phyloP scores from a whole-genome alignment of 30 jellyfish, hydroid and myxozoan genomes.

The Clytia hemisphaerica region DNA sequence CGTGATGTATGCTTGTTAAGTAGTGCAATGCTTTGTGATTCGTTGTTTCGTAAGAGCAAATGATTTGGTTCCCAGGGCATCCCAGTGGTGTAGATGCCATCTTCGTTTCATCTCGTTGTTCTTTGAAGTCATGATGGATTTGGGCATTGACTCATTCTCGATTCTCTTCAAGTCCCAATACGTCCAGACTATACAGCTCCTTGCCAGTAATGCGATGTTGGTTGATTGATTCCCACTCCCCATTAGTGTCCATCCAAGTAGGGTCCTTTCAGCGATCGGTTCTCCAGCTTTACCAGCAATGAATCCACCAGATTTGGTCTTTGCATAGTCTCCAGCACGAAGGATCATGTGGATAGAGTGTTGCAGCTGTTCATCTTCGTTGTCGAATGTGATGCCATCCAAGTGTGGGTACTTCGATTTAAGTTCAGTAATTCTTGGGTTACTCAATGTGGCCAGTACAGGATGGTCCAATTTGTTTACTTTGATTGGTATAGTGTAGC shows the following conservation, averaged over 20 bases:
- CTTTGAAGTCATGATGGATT: constrained; percentile 52
- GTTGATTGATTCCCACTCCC: constrained; percentile 46
- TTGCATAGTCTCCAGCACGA: constrained; percentile 43
- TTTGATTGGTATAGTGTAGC: constrained; percentile 22
- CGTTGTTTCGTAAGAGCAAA: constrained; percentile 26
- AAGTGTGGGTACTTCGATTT: constrained; percentile 40
- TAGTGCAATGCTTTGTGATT: constrained; percentile 30
- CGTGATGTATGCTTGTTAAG: constrained; percentile 19
- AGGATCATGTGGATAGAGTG: constrained; percentile 36
- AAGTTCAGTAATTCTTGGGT: constrained; percentile 38
- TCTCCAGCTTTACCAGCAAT: constrained; percentile 21
- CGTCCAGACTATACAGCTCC: constrained; percentile 48
- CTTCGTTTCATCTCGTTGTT: constrained; percentile 34
- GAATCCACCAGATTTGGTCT: constrained; percentile 23
- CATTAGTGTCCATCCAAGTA: constrained; percentile 75
- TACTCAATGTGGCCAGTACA: constrained; percentile 35
- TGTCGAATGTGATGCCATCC: constrained; percentile 39
- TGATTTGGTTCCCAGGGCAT: constrained; percentile 30
- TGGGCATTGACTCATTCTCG: constrained; percentile 51
- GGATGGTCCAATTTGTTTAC: constrained; percentile 38
- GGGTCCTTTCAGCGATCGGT: constrained; percentile 68
- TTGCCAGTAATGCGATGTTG: constrained; percentile 17
- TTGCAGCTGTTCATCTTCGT: constrained; percentile 20
- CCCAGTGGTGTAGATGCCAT: constrained; percentile 40
- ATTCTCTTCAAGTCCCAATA: constrained; percentile 53